Conservation (phyloP, 2,888 invertebrate genomes). For the Ptychoptera contaminata region DNA sequence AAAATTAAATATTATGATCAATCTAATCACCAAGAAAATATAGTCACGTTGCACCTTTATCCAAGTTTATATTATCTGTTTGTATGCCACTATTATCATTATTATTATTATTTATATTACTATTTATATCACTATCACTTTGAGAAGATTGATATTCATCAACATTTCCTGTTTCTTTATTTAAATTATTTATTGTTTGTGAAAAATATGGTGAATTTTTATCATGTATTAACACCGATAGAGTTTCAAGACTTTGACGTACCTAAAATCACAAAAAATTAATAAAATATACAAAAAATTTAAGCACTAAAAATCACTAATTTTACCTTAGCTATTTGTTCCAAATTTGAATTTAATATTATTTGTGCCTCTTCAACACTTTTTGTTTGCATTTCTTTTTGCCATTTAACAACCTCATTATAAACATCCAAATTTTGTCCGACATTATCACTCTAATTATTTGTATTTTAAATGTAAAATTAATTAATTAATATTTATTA, state of each 20-base stretch:
- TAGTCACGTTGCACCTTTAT: too few species aligned
- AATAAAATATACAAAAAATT: constrained; percentile 7
- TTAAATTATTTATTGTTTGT: too few species aligned
- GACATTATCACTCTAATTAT: constrained; percentile 24
- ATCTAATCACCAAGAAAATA: too few species aligned
- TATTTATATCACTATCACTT: too few species aligned
- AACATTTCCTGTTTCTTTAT: neutral
- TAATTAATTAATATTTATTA: neutral
- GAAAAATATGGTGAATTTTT: constrained; percentile 13
- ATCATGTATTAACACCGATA: constrained; percentile 50
- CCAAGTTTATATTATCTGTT: too few species aligned
- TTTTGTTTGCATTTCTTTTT: constrained; percentile 50
- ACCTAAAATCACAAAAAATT: constrained; percentile 38
- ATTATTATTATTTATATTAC: too few species aligned
- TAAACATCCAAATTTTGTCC: constrained; percentile 41
- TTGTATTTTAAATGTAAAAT: constrained; percentile 1
- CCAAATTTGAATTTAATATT: constrained; percentile 59
- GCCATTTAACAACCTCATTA: constrained; percentile 51
- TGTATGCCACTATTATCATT: too few species aligned
- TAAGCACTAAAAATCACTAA: neutral
- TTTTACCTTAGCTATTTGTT: constrained; percentile 63
- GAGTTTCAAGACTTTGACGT: constrained; percentile 61
- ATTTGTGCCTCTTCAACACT: constrained; percentile 56
- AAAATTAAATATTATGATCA: too few species aligned
- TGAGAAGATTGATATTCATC: too few species aligned